These are phyloP conservation scores for Serilophus lunatus DNA, from an alignment of 2,113 vertebrate genomes.

Conservation along the genomic window DNA sequence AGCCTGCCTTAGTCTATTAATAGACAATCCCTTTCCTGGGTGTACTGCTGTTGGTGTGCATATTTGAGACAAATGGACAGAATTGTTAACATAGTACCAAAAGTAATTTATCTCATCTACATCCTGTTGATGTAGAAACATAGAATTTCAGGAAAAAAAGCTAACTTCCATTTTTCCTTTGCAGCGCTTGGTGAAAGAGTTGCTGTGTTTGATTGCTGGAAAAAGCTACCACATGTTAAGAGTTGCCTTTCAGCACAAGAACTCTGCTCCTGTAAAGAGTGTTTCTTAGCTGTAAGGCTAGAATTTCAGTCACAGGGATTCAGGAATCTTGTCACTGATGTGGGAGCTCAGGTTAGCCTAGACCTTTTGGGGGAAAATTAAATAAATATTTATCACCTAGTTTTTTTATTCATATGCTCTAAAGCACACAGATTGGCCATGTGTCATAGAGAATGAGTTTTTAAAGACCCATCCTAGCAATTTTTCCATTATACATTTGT, in stretches of 20 bases:
- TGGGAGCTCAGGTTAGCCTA: not conserved
- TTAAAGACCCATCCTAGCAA: not conserved
- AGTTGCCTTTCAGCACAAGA: not conserved
- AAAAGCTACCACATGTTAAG: not conserved
- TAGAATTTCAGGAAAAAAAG: not conserved
- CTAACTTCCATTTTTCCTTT: not conserved
- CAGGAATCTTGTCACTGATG: not conserved
- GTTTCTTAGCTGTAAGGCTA: not conserved
- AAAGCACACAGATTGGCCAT: not conserved
- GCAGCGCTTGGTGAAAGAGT: not conserved
- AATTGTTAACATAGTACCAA: not conserved
- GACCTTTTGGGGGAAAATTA: not conserved
- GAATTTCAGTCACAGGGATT: not conserved
- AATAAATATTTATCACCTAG: not conserved
- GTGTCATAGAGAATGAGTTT: not conserved
- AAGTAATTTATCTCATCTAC: not conserved
- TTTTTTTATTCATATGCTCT: not conserved
- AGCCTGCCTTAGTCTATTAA: not conserved
- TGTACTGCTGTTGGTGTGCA: not conserved
- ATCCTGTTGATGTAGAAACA: conserved; percentile 8
- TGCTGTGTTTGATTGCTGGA: not conserved
- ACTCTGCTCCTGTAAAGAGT: not conserved
- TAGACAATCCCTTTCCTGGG: not conserved
- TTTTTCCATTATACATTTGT: not conserved
- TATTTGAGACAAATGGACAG: not conserved